These are phyloP conservation scores for Echiichthys vipera DNA, from an alignment of 2,797 vertebrate species.

Conservation along the genomic window DNA sequence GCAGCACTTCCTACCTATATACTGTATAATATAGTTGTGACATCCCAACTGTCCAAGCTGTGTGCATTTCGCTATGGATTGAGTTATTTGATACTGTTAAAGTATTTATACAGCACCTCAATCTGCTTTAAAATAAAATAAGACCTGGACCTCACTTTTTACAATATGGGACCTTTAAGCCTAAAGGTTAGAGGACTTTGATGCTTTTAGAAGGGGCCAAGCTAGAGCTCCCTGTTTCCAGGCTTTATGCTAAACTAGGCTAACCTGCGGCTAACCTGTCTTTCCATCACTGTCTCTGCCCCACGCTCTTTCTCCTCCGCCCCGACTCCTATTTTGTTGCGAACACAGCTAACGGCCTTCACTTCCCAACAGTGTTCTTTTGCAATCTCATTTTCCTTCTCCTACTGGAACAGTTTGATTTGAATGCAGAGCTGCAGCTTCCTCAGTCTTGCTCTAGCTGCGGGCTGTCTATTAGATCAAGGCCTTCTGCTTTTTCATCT, in stretches of 20 bases:
- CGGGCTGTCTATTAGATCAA: constrained; percentile 68
- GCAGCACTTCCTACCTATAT: too few relatives aligned
- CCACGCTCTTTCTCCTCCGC: constrained; percentile 13
- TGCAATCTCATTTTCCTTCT: constrained; percentile 66
- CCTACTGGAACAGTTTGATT: constrained; percentile 68
- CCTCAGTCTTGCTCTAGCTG: constrained; percentile 59
- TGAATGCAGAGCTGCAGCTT: constrained; percentile 67
- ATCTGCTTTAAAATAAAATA: too few relatives aligned
- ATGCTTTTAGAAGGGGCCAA: too few relatives aligned
- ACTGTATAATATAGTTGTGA: too few relatives aligned
- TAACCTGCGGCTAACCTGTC: neutral
- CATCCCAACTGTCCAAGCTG: too few relatives aligned
- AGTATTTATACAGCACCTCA: too few relatives aligned
- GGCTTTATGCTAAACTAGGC: constrained; percentile 1
- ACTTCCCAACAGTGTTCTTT: constrained; percentile 41
- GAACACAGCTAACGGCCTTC: constrained; percentile 54
- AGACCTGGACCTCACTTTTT: too few relatives aligned
- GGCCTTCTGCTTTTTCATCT: constrained; percentile 67
- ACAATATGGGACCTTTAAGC: too few relatives aligned
- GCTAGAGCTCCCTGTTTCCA: neutral
- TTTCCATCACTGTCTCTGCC: constrained; percentile 33
- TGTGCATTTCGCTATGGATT: too few relatives aligned
- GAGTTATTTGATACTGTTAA: too few relatives aligned
- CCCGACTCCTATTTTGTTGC: constrained; percentile 52
- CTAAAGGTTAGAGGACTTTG: too few relatives aligned